Evolutionary conservation across 2,888 invertebrate genomes (phyloP), one percentile per base, ranked within the genome.

Genomic region (Melipona bicolor): DNA sequence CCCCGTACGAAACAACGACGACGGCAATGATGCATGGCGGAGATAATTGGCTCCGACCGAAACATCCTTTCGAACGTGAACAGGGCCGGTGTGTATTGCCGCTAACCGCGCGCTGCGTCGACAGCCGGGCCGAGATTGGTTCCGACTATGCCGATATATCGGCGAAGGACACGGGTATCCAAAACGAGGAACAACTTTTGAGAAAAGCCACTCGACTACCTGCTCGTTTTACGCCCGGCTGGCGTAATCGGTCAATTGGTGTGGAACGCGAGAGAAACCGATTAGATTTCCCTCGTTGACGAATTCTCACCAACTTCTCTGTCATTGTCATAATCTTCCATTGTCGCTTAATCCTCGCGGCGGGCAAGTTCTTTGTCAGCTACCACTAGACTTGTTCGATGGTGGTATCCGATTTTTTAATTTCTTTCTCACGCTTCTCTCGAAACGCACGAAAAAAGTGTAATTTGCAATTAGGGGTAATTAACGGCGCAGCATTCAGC

Each of bases 1-100:
- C 84, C 83, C 79, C 85, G 88, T 86, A 87, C 85, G 87, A 88
- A 88, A 88, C 84, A n/a, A 91, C 84, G 86, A 87, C 85, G 84
- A 91, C 80, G 88, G 84, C 89, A 88, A 90, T 90, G 91, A 92
- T 90, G 90, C 91, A 91, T 91, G 91, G 88, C 83, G 72, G 84
- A 87, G 90, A 91, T 90, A 88, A n/a, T 90, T 89, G 89, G 90
- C 89, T 81, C 76, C 81, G 87, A 80, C 89, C 89, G 78, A 89
- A 91, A 89, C 89, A 90, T 90, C 90, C 43, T 83, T 83, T 83
- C 74, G 83, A 77, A 85, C 79, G 81, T 52, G 82, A 81, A 69
- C 72, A 61, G 64, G n/a, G 49, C 43, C 67, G 61, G 74, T 32
- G 73, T 71, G 64, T 67, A 70, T 32, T 52, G 65, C 72, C 52